Evolutionary conservation across 1,140 invertebrate genomes (phyloP), one percentile per base, ranked within the genome.

Genomic region (Periplaneta americana): DNA sequence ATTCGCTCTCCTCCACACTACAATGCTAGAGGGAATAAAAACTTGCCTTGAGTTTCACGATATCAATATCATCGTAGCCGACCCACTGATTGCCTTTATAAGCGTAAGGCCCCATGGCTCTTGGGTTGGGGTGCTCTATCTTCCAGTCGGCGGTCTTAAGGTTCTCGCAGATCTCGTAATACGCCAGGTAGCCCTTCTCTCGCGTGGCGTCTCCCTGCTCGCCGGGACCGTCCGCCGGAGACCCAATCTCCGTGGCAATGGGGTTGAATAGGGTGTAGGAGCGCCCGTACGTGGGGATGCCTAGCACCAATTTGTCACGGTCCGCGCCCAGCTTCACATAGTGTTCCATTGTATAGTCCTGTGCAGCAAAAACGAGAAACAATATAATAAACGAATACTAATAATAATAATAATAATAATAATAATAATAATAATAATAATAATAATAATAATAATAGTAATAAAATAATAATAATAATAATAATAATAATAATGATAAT

Each of bases 271-370:
- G 88, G 0, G 96, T 97, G 86, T 95, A 98, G 0, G 96, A 96
- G 34, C 96, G 91, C 22, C 97, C 97, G 86, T 99, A 99, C 2
- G 97, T 98, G 1, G 98, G 97, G 74, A 99, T 96, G 76, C 97
- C 98, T 8, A 99, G 87, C 2, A 99, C 95, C 34, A 99, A 86
- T 89, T 98, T 98, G 37, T 94, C 91, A 0, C 91, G 87, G 83
- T 95, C 93, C 0, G 96, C 96, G 15, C 97, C 97, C 85, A 93
- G 91, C 85, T 96, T 92, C 39, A 97, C 85, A 84, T 98, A 96
- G 87, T 96, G 94, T 85, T 96, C 94, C n/a, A 98, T 94, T 0
- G 96, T 96, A 86, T 96, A 95, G 87, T 98, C 96, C 95, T 97
- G 85, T 37, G 36, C 36, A 37, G 15, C 36, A 37, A 37, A 9